A percentile compares a stretch with the other conserved stretches of the same genome.
phyloP scores from a whole-genome alignment of 2,797 vertebrate genomes.

The Bradypodion ventrale region DNA sequence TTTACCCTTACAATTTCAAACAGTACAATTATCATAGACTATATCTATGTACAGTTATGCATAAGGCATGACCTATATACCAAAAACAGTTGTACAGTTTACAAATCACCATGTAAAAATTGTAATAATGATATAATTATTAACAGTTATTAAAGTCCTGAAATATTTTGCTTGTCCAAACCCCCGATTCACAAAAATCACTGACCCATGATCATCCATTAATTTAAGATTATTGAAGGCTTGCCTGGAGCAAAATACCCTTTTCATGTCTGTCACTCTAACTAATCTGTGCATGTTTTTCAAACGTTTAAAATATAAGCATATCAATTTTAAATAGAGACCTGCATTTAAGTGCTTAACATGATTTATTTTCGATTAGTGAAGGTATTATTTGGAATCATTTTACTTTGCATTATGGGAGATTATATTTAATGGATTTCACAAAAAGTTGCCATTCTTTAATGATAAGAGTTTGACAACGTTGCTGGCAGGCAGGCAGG shows the following conservation, averaged over 20 bases:
- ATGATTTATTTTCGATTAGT: too few species aligned
- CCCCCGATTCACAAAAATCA: neutral
- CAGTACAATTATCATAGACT: neutral
- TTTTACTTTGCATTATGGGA: too few species aligned
- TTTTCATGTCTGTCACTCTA: too few species aligned
- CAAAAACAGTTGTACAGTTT: neutral
- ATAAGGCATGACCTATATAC: neutral
- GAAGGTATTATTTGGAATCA: too few species aligned
- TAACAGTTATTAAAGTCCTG: neutral
- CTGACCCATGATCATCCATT: too few species aligned
- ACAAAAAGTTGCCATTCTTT: too few species aligned
- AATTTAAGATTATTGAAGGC: neutral
- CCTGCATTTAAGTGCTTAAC: neutral
- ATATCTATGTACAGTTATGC: neutral
- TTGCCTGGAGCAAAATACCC: neutral
- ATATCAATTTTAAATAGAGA: constrained; percentile 4
- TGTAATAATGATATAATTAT: neutral
- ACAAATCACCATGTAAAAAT: neutral
- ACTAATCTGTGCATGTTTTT: neutral
- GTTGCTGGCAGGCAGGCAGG: too few species aligned
- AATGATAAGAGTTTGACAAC: too few species aligned
- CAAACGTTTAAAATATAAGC: neutral
- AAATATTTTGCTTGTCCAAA: neutral
- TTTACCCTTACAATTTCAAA: too few species aligned
- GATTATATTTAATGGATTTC: too few species aligned